Evolutionary conservation across 2,888 invertebrate genomes (phyloP).

Genomic region (Fragum fragum): DNA sequence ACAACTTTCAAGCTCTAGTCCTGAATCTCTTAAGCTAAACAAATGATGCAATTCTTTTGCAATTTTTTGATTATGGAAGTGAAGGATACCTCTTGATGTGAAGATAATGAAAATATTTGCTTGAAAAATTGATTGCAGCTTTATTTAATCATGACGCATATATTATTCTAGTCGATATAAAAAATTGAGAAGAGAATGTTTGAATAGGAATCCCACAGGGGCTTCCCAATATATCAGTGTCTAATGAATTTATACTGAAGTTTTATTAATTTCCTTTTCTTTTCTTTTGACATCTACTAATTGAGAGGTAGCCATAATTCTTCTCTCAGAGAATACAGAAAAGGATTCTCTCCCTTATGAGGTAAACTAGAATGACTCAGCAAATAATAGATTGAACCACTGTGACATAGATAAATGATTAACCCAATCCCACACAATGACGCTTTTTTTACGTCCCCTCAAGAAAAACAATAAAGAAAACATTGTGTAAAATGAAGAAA

Average conservation of each 20-base stretch:
- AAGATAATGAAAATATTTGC: background rate
- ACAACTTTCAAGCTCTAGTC: too few relatives aligned
- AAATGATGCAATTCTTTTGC: too few relatives aligned
- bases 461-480: too few relatives aligned
- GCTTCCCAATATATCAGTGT: constrained; percentile 18
- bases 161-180: background rate
- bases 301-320: constrained; percentile 31
- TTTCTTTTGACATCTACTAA: constrained; percentile 54
- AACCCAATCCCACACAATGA: too few relatives aligned
- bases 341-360: background rate
- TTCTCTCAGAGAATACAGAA: background rate
- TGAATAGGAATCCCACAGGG: constrained; percentile 1
- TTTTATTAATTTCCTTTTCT: constrained; percentile 43
- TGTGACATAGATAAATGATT: constrained; percentile 50
- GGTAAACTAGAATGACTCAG: constrained; percentile 36
- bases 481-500: too few relatives aligned
- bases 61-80: too few relatives aligned
- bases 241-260: constrained; percentile 20
- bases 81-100: too few relatives aligned
- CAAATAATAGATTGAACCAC: constrained; percentile 25
- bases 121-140: background rate
- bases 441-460: too few relatives aligned
- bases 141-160: background rate
- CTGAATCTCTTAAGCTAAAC: too few relatives aligned
- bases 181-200: constrained; percentile 1